These are phyloP conservation scores for Erythrocercus mccallii DNA, from an alignment of 2,113 vertebrate genomes.

Conservation along the genomic window DNA sequence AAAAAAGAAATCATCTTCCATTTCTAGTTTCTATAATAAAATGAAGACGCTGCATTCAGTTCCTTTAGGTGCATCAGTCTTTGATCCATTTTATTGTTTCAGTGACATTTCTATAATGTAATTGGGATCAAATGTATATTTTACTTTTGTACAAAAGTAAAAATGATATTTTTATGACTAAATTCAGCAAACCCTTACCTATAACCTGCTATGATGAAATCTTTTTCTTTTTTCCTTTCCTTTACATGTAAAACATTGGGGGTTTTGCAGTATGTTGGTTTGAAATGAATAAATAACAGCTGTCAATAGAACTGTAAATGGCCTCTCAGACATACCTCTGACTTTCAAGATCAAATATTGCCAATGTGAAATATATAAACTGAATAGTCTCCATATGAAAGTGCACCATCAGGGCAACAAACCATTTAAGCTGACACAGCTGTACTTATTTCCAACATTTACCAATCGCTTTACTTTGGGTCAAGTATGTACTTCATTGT, in stretches of 20 bases:
- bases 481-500: conserved; percentile 62
- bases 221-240: neutral
- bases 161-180: conserved; percentile 66
- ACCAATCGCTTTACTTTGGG: conserved; percentile 54
- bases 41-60: conserved; percentile 8
- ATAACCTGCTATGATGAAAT: neutral
- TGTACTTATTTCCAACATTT: conserved; percentile 56
- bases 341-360: conserved; percentile 31
- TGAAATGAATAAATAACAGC: conserved; percentile 36
- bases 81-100: conserved; percentile 55
- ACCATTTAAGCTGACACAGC: conserved; percentile 69
- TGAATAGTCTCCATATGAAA: conserved; percentile 41
- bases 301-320: conserved; percentile 26
- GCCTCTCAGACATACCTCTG: conserved; percentile 65
- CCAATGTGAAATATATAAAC: conserved; percentile 35
- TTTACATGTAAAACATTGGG: conserved; percentile 9
- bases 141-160: conserved; percentile 68
- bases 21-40: conserved; percentile 44
- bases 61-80: conserved; percentile 49
- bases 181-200: conserved; percentile 30
- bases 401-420: conserved; percentile 76
- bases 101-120: conserved; percentile 57
- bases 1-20: neutral
- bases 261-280: conserved; percentile 44
- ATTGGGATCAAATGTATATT: conserved; percentile 67